Evolutionary conservation across 1,140 invertebrate genomes (phyloP).

Genomic region (Tribolium castaneum): DNA sequence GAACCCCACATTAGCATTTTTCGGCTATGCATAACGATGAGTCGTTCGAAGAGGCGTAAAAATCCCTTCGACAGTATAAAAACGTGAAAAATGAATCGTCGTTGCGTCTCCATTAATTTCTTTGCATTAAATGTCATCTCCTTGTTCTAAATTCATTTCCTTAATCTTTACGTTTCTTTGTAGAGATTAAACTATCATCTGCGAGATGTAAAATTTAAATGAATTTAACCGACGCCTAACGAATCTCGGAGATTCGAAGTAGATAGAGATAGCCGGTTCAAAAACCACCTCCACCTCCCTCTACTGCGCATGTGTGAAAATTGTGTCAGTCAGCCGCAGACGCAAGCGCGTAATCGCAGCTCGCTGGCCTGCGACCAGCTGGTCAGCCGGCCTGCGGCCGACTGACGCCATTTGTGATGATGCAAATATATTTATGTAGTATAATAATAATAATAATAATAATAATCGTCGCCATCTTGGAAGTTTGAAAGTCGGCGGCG

Average conservation of each 20-base stretch:
- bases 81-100: conserved; percentile 9
- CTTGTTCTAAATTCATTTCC: conserved; percentile 33
- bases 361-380: too few relatives aligned
- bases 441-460: too few relatives aligned
- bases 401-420: too few relatives aligned
- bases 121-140: conserved; percentile 29
- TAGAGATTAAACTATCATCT: conserved; percentile 34
- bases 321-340: too few relatives aligned
- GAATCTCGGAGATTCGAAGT: conserved; percentile 15
- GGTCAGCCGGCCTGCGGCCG: too few relatives aligned
- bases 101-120: conserved; percentile 23
- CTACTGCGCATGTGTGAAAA: too few relatives aligned
- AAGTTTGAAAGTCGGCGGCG: too few relatives aligned
- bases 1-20: conserved; percentile 4
- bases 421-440: too few relatives aligned
- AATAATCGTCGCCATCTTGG: too few relatives aligned
- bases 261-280: too few relatives aligned
- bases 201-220: conserved; percentile 36
- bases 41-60: not conserved
- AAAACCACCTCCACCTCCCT: too few relatives aligned
- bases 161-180: conserved; percentile 31
- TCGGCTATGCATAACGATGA: not conserved
- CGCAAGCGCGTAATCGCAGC: too few relatives aligned
- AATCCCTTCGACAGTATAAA: not conserved
- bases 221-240: conserved; percentile 27